Evolutionary conservation across 2,113 vertebrate genomes (phyloP), one percentile per base, ranked within the genome.

Genomic region (Taxidea taxus): DNA sequence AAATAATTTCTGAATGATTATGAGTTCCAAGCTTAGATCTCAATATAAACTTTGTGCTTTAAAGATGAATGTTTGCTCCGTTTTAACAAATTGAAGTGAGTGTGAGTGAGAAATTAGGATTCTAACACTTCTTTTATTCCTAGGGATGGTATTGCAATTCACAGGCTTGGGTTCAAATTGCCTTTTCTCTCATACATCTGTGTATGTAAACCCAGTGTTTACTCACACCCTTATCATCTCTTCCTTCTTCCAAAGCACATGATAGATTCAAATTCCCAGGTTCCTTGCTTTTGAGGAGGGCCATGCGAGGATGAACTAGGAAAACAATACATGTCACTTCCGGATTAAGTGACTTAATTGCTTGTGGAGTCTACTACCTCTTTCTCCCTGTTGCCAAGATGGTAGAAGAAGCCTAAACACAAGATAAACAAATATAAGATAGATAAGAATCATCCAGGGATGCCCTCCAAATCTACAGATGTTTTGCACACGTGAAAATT

Each of bases 1-100:
- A 54, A 77, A 64, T 29, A 0, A 64, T 83, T 97, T 98, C 75
- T 86, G 98, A 96, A 95, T 81, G 95, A 88, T 0, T 0, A 87
- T 68, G 85, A 9, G 0, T 92, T 70, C 23, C 2, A 87, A 58
- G 39, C 9, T 42, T 70, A 78, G 60, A 18, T 12, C 66, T 81
- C 42, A 95, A 87, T 97, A 94, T 80, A 97, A 98, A 78, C 0
- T 12, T 39, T 84, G 18, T 80, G 23, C 27, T 75, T 91, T 25
- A 90, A 44, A 58, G 13, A 75, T 34, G 15, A 62, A 3, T 12
- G 12, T 20, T 37, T 20, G 5, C 77, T 37, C 14, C 74, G 34
- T 68, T 86, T 90, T 77, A 44, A 42, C 6, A 87, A 3, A 87
- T 20, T 34, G 37, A 96, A 27, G 18, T 49, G 39, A 96, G 13